Base-by-base conservation (phyloP, 2,113 vertebrate species). In the Phalacrocorax aristotelis region DNA sequence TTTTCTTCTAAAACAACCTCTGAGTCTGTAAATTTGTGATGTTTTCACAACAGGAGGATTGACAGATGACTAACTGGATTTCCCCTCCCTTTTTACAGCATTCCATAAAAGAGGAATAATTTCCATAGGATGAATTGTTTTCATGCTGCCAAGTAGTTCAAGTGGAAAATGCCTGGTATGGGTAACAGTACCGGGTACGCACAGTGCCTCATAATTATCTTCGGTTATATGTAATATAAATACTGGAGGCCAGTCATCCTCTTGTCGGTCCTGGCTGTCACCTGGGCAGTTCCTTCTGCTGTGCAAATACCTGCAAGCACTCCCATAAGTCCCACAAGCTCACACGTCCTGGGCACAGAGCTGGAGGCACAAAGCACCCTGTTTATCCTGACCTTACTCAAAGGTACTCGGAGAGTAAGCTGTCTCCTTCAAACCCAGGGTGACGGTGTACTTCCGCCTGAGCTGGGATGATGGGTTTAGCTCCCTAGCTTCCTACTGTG, bases 161-260 rank as follows among this genome's bases (percentile, higher is more conserved):
- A 40, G 30, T 80, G 70, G 78, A 79, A 97, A 87, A 75, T 36
- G 83, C 61, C 58, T 42, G 55, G 27, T 80, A 42, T 77, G 0
- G 0, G 32, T 79, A 90, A 54, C 36, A 1, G 1, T 62, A 57
- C 10, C 15, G 0, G 0, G 11, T 83, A 58, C 2, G 0, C 40
- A 3, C 46, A 46, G 60, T 55, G 26, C 36, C 22, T 96, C 6
- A 0, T 77, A 19, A 48, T 70, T n/a, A 38, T 80, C 22, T 92
- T 85, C 26, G 57, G 44, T 79, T 87, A 3, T 21, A 32, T 87
- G 92, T 54, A 42, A 51, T 76, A n/a, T 13, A 79, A 79, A 57
- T 72, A 46, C 46, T 32, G 21, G 48, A 48, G 76, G 49, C 13
- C 42, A 40, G 38, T 40, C 52, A 27, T 89, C 12, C 10, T 95